These are phyloP conservation scores for Epizoanthus illoricatus DNA, from an alignment of 92 coral and sea anemone genomes.

Conservation along the genomic window DNA sequence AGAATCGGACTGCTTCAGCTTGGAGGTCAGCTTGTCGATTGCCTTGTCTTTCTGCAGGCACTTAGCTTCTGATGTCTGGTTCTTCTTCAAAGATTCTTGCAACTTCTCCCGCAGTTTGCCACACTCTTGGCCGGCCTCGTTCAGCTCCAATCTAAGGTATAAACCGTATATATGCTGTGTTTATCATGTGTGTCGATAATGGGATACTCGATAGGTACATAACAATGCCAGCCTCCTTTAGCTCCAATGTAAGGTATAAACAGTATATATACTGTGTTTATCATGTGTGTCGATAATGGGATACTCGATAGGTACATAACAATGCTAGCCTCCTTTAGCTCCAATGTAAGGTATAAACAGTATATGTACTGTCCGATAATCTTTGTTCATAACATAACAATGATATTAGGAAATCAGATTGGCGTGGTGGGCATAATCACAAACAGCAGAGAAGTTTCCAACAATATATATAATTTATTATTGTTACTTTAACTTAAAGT, in stretches of 20 bases:
- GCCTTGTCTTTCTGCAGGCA: constrained; percentile 48
- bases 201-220: too few species aligned
- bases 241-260: constrained; percentile 39
- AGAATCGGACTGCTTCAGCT: constrained; percentile 58
- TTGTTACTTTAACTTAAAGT: too few species aligned
- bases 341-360: constrained; percentile 33
- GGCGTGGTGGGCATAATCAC: too few species aligned
- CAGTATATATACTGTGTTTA: not conserved
- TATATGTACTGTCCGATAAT: not conserved
- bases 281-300: too few species aligned
- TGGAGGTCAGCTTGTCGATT: constrained; percentile 51
- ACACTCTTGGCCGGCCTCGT: constrained; percentile 53
- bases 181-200: too few species aligned
- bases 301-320: too few species aligned
- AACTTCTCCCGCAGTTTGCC: constrained; percentile 49
- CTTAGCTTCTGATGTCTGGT: constrained; percentile 44
- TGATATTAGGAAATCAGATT: too few species aligned
- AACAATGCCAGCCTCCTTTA: constrained; percentile 43
- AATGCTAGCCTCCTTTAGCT: constrained; percentile 48
- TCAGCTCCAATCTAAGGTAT: constrained; percentile 49
- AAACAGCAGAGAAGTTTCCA: too few species aligned
- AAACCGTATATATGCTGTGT: not conserved
- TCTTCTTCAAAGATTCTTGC: constrained; percentile 36
- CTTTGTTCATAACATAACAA: too few species aligned
- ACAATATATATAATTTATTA: too few species aligned